These are phyloP conservation scores for Pleuronectes platessa DNA, from an alignment of 2,113 vertebrate species.

Conservation along the genomic window DNA sequence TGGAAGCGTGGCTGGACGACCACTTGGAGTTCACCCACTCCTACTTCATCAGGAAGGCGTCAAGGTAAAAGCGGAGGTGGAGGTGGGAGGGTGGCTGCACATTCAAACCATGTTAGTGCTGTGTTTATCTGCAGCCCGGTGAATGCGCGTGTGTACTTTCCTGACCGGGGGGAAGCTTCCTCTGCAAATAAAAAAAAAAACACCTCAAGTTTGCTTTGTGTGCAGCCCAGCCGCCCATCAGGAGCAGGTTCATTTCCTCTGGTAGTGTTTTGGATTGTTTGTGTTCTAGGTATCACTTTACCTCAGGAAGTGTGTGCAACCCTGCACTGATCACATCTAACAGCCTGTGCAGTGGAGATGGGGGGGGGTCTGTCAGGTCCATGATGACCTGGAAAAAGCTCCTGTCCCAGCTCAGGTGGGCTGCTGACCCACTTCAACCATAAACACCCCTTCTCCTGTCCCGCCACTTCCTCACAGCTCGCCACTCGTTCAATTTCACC, in stretches of 20 bases:
- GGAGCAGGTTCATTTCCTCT: not conserved
- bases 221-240: constrained; percentile 10
- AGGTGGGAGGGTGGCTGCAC: not conserved
- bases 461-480: not conserved
- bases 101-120: not conserved
- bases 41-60: constrained; percentile 94
- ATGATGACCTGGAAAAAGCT: not conserved
- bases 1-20: constrained; percentile 97
- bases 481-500: constrained; percentile 7
- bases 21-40: constrained; percentile 90
- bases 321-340: not conserved
- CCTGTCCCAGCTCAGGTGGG: constrained; percentile 8
- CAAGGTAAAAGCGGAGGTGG: constrained; percentile 83
- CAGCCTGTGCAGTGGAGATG: not conserved
- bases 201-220: not conserved
- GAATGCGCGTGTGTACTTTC: not conserved
- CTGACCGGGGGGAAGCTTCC: not conserved
- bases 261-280: not conserved
- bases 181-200: not conserved
- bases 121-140: not conserved
- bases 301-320: not conserved
- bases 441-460: not conserved
- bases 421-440: not conserved
- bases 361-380: not conserved
- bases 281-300: constrained; percentile 16